Conservation (phyloP, 1,140 invertebrate species). For the Sipha flava region DNA sequence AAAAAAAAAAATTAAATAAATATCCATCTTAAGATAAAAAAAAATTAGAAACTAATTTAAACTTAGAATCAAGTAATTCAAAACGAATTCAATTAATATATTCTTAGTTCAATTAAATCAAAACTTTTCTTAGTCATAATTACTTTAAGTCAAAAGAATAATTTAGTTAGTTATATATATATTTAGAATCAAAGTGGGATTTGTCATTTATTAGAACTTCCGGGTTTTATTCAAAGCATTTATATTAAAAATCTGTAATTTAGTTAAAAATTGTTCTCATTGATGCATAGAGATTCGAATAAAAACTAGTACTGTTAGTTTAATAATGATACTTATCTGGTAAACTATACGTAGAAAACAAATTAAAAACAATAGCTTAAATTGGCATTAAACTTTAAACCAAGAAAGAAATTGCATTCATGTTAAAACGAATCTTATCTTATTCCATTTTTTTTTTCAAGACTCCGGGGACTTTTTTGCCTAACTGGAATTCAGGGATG, state of each 20-base stretch:
- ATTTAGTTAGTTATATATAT: too few species aligned
- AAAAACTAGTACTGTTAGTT: not conserved
- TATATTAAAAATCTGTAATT: too few species aligned
- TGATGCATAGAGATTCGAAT: not conserved
- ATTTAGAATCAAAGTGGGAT: too few species aligned
- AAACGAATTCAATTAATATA: not conserved
- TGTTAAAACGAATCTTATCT: not conserved
- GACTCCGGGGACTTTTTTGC: not conserved
- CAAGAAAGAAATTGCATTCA: not conserved
- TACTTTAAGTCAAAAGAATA: too few species aligned
- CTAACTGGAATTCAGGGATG: not conserved
- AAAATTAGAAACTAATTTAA: not conserved
- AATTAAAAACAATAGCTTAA: constrained; percentile 15
- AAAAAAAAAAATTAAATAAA: too few species aligned
- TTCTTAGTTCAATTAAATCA: not conserved
- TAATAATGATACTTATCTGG: not conserved
- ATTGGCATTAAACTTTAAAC: not conserved
- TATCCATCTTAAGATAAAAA: too few species aligned
- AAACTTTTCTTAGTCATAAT: not conserved
- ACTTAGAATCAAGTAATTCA: not conserved
- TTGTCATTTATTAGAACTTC: too few species aligned
- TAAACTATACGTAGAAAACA: not conserved
- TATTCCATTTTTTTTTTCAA: not conserved
- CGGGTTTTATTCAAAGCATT: too few species aligned
- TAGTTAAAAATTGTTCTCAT: too few species aligned